phyloP scores from a whole-genome alignment of 2,113 vertebrate genomes.

The Orientallactaga bullata region DNA sequence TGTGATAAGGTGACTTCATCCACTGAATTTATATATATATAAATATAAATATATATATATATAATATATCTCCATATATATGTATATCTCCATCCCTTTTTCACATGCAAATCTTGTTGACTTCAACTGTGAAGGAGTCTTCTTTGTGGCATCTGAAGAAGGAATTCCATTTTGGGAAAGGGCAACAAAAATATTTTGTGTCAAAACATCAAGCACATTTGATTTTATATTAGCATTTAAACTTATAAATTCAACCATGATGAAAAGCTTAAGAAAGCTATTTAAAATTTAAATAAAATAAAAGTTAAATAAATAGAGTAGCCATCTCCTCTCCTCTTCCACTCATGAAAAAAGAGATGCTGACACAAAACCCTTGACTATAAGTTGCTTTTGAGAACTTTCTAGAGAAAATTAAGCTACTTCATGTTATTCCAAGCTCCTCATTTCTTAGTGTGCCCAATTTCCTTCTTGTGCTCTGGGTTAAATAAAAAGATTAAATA shows the following conservation, averaged over 20 bases:
- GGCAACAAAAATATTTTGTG: slow-evolving; percentile 7
- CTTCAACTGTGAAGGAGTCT: not conserved
- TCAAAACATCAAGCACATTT: not conserved
- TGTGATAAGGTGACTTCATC: slow-evolving; percentile 22
- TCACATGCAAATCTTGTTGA: slow-evolving; percentile 26
- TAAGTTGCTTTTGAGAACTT: slow-evolving; percentile 35
- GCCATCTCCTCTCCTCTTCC: not conserved
- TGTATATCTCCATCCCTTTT: not conserved
- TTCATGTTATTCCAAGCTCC: not conserved
- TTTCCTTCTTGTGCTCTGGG: slow-evolving; percentile 46
- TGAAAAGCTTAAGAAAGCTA: slow-evolving; percentile 43
- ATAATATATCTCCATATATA: no score
- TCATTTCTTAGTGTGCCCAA: slow-evolving; percentile 7
- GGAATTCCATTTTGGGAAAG: not conserved
- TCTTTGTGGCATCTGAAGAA: not conserved
- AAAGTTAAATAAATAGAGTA: slow-evolving; percentile 51
- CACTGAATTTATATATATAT: no score
- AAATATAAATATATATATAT: no score
- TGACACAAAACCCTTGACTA: slow-evolving; percentile 38
- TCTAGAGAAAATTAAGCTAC: slow-evolving; percentile 21
- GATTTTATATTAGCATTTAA: not conserved
- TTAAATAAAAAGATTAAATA: slow-evolving; percentile 18
- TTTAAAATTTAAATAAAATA: slow-evolving; percentile 54
- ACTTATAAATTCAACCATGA: slow-evolving; percentile 37
- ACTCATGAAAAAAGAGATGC: not conserved